These are phyloP conservation scores for Branchipolynoe longqiensis DNA, from an alignment of 2,888 invertebrate species.

Conservation along the genomic window DNA sequence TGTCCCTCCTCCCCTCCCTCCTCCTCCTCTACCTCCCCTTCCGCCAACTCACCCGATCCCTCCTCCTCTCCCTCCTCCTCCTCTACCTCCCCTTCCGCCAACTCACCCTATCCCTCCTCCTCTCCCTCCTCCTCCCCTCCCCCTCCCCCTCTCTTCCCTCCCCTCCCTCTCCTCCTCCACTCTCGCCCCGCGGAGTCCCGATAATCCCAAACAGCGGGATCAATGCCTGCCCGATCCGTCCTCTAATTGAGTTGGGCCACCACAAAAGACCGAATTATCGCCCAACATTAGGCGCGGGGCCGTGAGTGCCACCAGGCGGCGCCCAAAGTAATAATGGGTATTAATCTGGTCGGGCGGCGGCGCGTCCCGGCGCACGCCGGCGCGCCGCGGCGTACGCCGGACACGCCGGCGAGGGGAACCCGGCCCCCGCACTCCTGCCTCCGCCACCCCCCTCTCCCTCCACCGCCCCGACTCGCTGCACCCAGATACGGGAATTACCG, in stretches of 20 bases:
- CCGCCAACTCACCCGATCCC: too few relatives aligned
- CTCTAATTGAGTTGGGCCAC: slow-evolving; percentile 39
- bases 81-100: not conserved
- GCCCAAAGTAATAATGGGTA: slow-evolving; percentile 30
- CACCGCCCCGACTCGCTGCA: too few relatives aligned
- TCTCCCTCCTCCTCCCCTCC: not conserved
- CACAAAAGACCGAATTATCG: slow-evolving; percentile 55
- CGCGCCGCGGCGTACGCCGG: not conserved
- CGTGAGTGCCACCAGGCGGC: not conserved
- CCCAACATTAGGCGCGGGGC: slow-evolving; percentile 50
- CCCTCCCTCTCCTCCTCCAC: not conserved
- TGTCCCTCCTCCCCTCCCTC: not conserved
- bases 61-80: not conserved
- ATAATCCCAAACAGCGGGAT: slow-evolving; percentile 42
- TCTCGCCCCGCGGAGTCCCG: not conserved
- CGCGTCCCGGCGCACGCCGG: not conserved
- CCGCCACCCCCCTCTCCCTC: too few relatives aligned
- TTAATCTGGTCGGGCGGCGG: slow-evolving; percentile 31
- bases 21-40: too few relatives aligned
- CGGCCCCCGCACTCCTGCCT: not conserved
- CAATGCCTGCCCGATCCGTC: not conserved
- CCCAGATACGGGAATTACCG: slow-evolving; percentile 59
- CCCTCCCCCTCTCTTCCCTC: not conserved
- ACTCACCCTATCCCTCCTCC: not conserved
- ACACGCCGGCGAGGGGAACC: too few relatives aligned